Percentiles rank a stretch among this genome's conserved stretches.
Conservation (phyloP, 2,113 vertebrate species). For the Antechinus stuartii region DNA sequence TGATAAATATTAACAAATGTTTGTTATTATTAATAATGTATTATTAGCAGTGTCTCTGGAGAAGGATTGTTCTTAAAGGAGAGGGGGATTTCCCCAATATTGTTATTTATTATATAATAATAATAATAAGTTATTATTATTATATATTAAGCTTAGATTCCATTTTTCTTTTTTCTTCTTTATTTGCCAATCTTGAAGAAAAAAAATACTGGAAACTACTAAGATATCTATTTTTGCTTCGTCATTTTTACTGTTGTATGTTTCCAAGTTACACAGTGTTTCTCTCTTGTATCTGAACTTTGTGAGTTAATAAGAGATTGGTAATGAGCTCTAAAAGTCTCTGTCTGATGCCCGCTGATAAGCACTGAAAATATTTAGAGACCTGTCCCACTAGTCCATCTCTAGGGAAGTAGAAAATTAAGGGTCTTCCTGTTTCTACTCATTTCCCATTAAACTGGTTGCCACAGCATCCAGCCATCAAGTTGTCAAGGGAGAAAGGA, state of each 20-base stretch:
- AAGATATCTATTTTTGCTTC: not conserved
- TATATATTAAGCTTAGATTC: slow-evolving; percentile 7
- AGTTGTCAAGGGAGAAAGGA: slow-evolving; percentile 2
- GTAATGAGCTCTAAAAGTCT: slow-evolving; percentile 24
- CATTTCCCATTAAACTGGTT: not conserved
- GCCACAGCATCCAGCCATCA: not conserved
- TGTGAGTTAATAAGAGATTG: not conserved
- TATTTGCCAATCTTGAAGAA: slow-evolving; percentile 3
- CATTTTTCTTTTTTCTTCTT: not conserved
- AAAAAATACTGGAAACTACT: not conserved
- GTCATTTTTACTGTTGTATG: not conserved
- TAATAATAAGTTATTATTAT: too few species aligned
- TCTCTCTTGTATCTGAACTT: not conserved
- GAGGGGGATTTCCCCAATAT: too few species aligned
- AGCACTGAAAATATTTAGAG: not conserved
- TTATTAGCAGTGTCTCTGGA: too few species aligned
- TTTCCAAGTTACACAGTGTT: not conserved
- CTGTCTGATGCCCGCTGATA: not conserved
- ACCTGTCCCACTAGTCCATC: not conserved
- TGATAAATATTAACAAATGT: too few species aligned
- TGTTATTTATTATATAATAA: too few species aligned
- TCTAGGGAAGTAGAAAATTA: slow-evolving; percentile 14
- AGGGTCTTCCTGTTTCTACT: not conserved
- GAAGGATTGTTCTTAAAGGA: too few species aligned
- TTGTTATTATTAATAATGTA: too few species aligned